Evolutionary conservation across 1,140 invertebrate genomes (phyloP).

Genomic region (Sitophilus oryzae): DNA sequence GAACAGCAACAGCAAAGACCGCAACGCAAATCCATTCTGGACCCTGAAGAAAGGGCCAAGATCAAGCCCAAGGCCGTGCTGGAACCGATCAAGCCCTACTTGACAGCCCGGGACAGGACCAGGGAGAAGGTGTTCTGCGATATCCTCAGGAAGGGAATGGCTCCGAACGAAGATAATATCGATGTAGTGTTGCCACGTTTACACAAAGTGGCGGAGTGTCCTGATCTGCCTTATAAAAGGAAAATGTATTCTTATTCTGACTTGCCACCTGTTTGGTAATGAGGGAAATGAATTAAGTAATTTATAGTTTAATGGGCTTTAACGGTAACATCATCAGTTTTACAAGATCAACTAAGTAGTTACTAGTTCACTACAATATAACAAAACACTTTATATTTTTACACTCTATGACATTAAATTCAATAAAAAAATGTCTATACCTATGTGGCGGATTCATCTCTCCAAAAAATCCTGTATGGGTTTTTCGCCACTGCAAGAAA

Average conservation of each 20-base stretch:
- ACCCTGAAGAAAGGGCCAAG: constrained; percentile 46
- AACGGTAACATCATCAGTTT: no score
- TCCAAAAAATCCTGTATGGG: no score
- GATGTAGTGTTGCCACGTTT: constrained; percentile 54
- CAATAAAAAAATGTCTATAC: no score
- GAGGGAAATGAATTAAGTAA: no score
- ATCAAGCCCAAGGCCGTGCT: constrained; percentile 52
- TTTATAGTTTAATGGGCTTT: no score
- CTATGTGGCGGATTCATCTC: no score
- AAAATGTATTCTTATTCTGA: constrained; percentile 33
- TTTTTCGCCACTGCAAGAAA: no score
- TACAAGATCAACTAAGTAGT: no score
- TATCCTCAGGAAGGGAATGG: constrained; percentile 44
- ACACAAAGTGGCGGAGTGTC: constrained; percentile 45
- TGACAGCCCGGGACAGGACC: constrained; percentile 56
- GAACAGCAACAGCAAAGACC: constrained; percentile 18
- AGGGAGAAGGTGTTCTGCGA: constrained; percentile 50
- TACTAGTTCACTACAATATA: no score
- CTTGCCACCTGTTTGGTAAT: constrained; percentile 30
- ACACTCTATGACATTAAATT: no score
- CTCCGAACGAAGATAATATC: constrained; percentile 55
- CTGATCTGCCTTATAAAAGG: constrained; percentile 41
- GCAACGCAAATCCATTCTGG: constrained; percentile 32
- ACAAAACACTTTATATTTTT: no score
- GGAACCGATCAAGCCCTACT: constrained; percentile 55